Base-by-base conservation (phyloP, 2,888 invertebrate species). In the Chesias legatella region DNA sequence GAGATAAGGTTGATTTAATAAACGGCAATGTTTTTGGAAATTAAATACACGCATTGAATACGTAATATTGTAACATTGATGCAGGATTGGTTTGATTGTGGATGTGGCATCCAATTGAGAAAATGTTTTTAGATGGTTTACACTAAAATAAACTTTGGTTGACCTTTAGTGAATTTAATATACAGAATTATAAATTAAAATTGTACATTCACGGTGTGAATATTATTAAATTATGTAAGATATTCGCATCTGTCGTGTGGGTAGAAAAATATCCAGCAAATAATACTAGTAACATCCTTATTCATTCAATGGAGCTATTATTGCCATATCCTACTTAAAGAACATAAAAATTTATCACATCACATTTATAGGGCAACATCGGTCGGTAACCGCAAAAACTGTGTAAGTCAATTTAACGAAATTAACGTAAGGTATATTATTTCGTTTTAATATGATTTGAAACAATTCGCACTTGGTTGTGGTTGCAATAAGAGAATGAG, bases 11-110 rank as follows among this genome's bases (percentile, higher is more conserved):
- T 36, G 10, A 25, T 30, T 26, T 30, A 28, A 23, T 6, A 10
- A 20, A 10, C 2, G 5, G 9, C 7, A 10, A 0, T n/a, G 9
- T 33, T n/a, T 40, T 29, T 10, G 32, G 32, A 31, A 13, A 39
- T 30, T 44, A 33, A 45, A 55, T 42, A 56, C 66, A 60, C 56
- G 67, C 32, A 43, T 43, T 59, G 73, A 73, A 73, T 73, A 63
- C 58, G 55, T 63, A 71, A 67, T 65, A 51, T 26, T 37, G 30
- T 30, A 44, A 36, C 57, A 27, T 31, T 36, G 60, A 67, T 57
- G 53, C 54, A 43, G 28, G 50, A 53, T 34, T 24, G 33, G 24
- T 37, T 40, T 24, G 23, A 3, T 7, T 22, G 13, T 31, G 45
- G 41, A 49, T 46, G 48, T 32, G 46, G 49, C 25, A 42, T 36